A percentile compares a stretch with the other conserved stretches of the same genome.
Evolutionary conservation across 1,140 invertebrate genomes (phyloP).

Genomic region (Holcopasites calliopsidis): DNA sequence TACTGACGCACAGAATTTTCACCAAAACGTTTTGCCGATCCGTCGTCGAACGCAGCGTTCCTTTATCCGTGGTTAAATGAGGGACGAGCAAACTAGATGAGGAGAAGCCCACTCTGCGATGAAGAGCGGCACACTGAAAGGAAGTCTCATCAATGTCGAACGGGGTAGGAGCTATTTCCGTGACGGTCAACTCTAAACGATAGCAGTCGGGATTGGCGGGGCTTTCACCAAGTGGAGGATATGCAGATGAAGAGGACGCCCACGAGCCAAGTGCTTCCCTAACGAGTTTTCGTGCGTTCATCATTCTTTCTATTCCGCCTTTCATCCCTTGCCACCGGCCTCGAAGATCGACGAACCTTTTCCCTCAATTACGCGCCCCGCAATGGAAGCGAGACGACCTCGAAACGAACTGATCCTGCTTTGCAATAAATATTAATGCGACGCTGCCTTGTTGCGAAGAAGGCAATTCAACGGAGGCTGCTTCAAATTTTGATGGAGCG

Average conservation of each 20-base stretch:
- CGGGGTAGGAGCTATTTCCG: constrained; percentile 43
- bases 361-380: not conserved
- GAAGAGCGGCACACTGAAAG: constrained; percentile 36
- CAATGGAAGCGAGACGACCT: not conserved
- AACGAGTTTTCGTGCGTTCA: constrained; percentile 8
- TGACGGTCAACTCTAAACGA: constrained; percentile 40
- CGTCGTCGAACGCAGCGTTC: not conserved
- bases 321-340: not conserved
- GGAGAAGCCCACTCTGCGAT: constrained; percentile 3
- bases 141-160: constrained; percentile 38
- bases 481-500: constrained; percentile 4
- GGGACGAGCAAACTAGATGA: not conserved
- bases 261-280: constrained; percentile 38
- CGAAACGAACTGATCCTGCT: not conserved
- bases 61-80: constrained; percentile 16
- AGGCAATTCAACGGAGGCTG: not conserved
- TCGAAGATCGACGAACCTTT: not conserved
- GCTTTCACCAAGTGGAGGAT: constrained; percentile 36
- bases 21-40: not conserved
- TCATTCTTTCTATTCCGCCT: not conserved
- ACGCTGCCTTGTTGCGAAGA: not conserved
- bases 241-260: constrained; percentile 31
- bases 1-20: too few species aligned
- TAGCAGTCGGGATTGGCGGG: constrained; percentile 31
- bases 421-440: constrained; percentile 30